phyloP scores from a whole-genome alignment of 2,113 vertebrate species.

The Phainopepla nitens region DNA sequence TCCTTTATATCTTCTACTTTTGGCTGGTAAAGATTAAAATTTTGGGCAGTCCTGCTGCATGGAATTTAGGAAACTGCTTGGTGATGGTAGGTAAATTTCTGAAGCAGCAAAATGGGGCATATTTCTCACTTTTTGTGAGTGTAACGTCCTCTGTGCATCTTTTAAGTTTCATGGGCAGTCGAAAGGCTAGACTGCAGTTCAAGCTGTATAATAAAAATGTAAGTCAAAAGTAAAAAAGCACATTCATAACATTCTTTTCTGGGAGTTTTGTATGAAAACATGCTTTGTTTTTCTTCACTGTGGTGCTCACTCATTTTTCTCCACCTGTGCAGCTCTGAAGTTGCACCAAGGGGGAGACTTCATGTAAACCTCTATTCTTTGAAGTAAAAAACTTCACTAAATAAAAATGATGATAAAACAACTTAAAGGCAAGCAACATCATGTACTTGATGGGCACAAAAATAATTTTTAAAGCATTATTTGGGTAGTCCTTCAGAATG shows the following conservation, averaged over 20 bases:
- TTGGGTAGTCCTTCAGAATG: neutral
- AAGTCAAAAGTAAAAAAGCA: neutral
- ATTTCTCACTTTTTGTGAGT: neutral
- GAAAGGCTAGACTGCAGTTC: neutral
- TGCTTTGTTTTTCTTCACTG: neutral
- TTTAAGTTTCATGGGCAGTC: neutral
- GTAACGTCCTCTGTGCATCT: neutral
- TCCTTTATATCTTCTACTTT: neutral
- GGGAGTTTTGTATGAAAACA: neutral
- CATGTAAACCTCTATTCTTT: neutral
- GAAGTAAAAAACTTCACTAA: conserved; percentile 23
- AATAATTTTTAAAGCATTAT: neutral
- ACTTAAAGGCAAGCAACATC: neutral
- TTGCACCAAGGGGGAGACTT: neutral
- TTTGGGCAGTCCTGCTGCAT: neutral
- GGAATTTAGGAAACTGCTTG: neutral
- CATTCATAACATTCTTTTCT: neutral
- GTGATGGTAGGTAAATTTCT: neutral
- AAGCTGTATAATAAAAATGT: neutral
- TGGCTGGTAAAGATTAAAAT: neutral
- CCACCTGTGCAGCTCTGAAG: neutral
- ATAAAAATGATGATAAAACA: neutral
- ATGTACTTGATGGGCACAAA: neutral
- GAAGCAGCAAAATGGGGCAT: neutral
- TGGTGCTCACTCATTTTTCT: neutral